These are phyloP conservation scores for Drosophila jambulina DNA, from an alignment of 1,140 invertebrate species.

Conservation along the genomic window DNA sequence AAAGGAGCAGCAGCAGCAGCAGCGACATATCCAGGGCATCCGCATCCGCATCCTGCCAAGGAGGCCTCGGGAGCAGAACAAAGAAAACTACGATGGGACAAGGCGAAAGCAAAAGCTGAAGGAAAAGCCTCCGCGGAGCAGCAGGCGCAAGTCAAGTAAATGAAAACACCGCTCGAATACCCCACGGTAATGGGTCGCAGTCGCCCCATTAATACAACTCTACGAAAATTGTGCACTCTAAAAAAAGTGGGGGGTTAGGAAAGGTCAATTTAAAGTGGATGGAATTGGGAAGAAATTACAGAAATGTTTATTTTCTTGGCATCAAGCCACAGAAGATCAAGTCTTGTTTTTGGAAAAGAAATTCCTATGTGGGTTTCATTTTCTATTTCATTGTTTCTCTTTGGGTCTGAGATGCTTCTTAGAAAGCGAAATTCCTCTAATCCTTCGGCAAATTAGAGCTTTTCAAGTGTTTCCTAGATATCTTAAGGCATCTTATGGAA, in stretches of 20 bases:
- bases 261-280: fast-evolving
- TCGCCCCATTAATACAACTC: slow-evolving; percentile 49
- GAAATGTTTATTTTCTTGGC: not conserved
- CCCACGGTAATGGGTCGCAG: slow-evolving; percentile 76
- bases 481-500: too few species aligned
- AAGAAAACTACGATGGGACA: slow-evolving; percentile 48
- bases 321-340: not conserved
- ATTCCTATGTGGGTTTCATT: not conserved
- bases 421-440: too few species aligned
- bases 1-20: slow-evolving; percentile 11
- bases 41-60: slow-evolving; percentile 21
- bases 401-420: too few species aligned
- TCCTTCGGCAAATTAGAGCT: too few species aligned
- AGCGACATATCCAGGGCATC: slow-evolving; percentile 43
- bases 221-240: slow-evolving; percentile 1
- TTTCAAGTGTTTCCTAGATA: too few species aligned
- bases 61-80: slow-evolving; percentile 43
- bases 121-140: not conserved
- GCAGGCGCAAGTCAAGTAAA: slow-evolving; percentile 47
- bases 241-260: not conserved
- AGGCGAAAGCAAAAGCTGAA: not conserved
- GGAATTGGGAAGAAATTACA: not conserved
- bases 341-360: too few species aligned
- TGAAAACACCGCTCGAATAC: slow-evolving; percentile 65
- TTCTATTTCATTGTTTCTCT: not conserved